Evolutionary conservation across 2,113 vertebrate species (phyloP), one percentile per base, ranked within the genome.

Genomic region (Atherinomorus stipes): DNA sequence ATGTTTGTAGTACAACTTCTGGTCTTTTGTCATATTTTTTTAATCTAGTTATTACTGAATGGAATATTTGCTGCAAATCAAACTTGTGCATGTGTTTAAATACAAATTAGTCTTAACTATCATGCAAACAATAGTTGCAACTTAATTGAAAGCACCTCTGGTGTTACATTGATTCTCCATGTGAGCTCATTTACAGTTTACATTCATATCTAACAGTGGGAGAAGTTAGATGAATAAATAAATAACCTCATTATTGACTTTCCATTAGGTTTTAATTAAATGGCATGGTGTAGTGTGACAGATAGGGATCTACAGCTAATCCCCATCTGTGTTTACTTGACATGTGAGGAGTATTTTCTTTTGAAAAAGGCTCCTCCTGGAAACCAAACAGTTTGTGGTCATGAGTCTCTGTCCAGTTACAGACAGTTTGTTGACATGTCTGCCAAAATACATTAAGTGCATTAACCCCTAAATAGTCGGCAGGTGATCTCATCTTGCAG

Each of bases 401-500:
- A 34, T 34, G 47, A 19, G 31, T 42, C 38, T 15, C 38, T 42
- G 12, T 42, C 38, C 40, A 42, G 12, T 42, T 13, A 42, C 13
- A 42, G 40, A 4, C 76, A 62, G 15, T 58, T 28, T 15, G 22
- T 25, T 26, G 34, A 65, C 72, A 52, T 64, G 40, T 42, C 40
- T 42, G 40, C 38, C 59, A 53, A 26, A 68, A 34, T 7, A 47
- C 74, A 81, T 19, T 15, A 68, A 53, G 67, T 12, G 37, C 62
- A 10, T 73, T 50, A 67, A 73, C 74, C 68, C 42, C 71, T n/a
- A 45, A 66, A 54, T 22, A 45, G 52, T 21, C 15, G 34, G 26
- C 68, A 73, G 61, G 69, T 77, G 64, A 85, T 68, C 15, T 53
- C 38, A 34, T 13, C 40, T 44, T 54, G 23, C 42, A 34, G 40